Conservation (phyloP, 2,888 invertebrate species). For the Eristalis pertinax region DNA sequence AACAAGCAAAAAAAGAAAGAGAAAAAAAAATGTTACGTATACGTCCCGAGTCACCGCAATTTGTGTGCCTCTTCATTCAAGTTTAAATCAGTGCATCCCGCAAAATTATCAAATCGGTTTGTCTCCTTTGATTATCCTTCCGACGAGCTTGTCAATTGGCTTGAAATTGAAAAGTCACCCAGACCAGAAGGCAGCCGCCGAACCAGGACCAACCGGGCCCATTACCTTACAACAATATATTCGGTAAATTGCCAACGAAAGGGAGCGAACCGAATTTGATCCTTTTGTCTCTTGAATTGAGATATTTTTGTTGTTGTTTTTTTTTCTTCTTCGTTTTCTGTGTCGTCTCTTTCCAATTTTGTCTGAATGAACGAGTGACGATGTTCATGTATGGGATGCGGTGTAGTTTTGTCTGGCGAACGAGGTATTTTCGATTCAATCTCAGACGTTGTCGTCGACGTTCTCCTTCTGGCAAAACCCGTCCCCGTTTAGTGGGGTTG, state of each 20-base stretch:
- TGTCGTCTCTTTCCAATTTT: neutral
- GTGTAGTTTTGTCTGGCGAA: constrained; percentile 7
- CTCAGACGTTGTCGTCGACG: constrained; percentile 52
- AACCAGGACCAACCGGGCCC: constrained; percentile 8
- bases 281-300: constrained; percentile 66
- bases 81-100: constrained; percentile 23
- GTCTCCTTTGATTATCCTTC: constrained; percentile 54
- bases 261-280: constrained; percentile 58
- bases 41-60: neutral
- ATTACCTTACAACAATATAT: constrained; percentile 64
- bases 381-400: neutral
- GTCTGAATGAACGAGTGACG: constrained; percentile 37
- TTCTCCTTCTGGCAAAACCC: constrained; percentile 15
- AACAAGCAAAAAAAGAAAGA: no score
- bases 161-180: constrained; percentile 65
- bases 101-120: constrained; percentile 49
- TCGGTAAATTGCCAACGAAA: constrained; percentile 63
- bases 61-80: neutral
- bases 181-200: neutral
- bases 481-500: neutral
- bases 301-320: neutral
- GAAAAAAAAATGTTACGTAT: neutral
- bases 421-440: constrained; percentile 47
- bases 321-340: no score
- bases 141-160: constrained; percentile 65